Evolutionary conservation across 2,888 invertebrate genomes (phyloP).

Genomic region (Adineta ricciae): DNA sequence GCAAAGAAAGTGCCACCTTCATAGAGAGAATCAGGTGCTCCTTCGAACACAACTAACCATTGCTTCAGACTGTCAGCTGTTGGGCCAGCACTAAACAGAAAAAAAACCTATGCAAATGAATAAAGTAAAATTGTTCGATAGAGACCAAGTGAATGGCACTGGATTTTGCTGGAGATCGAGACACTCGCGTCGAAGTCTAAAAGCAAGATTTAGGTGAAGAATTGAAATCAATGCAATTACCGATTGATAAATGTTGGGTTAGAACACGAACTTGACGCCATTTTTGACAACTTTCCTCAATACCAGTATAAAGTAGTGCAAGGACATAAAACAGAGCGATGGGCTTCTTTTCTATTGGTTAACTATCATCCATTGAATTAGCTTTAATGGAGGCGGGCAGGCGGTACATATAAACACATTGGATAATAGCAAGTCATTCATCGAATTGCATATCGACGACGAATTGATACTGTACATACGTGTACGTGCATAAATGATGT

Average conservation of each 20-base stretch:
- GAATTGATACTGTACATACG: neutral
- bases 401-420: neutral
- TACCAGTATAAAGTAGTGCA: neutral
- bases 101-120: no score
- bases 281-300: neutral
- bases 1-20: neutral
- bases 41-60: constrained; percentile 3
- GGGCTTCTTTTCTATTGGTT: neutral
- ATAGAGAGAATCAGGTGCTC: neutral
- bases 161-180: constrained; percentile 15
- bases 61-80: constrained; percentile 10
- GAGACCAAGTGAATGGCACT: constrained; percentile 2
- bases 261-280: neutral
- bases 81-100: constrained; percentile 19
- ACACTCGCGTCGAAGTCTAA: constrained; percentile 10
- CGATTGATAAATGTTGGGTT: constrained; percentile 1
- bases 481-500: neutral
- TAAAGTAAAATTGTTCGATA: neutral
- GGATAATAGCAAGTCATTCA: neutral
- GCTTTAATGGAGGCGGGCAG: neutral
- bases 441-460: no score
- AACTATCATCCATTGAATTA: neutral
- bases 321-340: neutral
- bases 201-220: neutral
- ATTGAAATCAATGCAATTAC: neutral